These are phyloP conservation scores for Electrona antarctica DNA, from an alignment of 2,113 vertebrate genomes.

Conservation along the genomic window DNA sequence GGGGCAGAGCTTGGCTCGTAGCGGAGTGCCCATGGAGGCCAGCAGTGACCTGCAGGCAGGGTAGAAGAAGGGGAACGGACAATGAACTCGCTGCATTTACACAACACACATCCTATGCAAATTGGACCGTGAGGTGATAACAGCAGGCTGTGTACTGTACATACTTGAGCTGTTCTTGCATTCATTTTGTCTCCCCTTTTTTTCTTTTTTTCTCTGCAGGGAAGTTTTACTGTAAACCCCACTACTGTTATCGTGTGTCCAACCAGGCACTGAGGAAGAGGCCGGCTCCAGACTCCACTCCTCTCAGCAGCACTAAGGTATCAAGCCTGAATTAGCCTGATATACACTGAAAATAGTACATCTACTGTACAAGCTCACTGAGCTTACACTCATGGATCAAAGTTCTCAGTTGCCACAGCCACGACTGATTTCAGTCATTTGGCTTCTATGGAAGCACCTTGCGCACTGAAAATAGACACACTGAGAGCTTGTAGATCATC, in stretches of 20 bases:
- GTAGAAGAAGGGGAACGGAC: constrained; percentile 7
- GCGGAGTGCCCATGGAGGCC: constrained; percentile 7
- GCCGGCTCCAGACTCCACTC: constrained; percentile 82
- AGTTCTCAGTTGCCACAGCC: too few species aligned
- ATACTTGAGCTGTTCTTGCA: neutral
- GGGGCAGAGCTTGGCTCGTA: neutral
- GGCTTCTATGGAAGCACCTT: too few species aligned
- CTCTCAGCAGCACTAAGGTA: constrained; percentile 81
- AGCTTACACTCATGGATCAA: too few species aligned
- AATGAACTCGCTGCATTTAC: neutral
- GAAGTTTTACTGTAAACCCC: constrained; percentile 99
- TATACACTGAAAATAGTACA: too few species aligned
- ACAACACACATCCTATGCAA: constrained; percentile 3
- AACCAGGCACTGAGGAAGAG: constrained; percentile 94
- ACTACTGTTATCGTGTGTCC: constrained; percentile 94
- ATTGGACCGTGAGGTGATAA: constrained; percentile 16
- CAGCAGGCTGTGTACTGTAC: neutral
- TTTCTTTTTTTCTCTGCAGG: constrained; percentile 75
- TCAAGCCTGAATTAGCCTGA: too few species aligned
- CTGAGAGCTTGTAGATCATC: too few species aligned
- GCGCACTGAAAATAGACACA: too few species aligned
- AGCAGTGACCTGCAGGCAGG: constrained; percentile 21
- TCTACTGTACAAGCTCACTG: too few species aligned
- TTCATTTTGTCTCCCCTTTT: neutral
- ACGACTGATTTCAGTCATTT: too few species aligned